Base-by-base conservation (phyloP, 2,113 vertebrate species). In the Lophotis ruficrista region DNA sequence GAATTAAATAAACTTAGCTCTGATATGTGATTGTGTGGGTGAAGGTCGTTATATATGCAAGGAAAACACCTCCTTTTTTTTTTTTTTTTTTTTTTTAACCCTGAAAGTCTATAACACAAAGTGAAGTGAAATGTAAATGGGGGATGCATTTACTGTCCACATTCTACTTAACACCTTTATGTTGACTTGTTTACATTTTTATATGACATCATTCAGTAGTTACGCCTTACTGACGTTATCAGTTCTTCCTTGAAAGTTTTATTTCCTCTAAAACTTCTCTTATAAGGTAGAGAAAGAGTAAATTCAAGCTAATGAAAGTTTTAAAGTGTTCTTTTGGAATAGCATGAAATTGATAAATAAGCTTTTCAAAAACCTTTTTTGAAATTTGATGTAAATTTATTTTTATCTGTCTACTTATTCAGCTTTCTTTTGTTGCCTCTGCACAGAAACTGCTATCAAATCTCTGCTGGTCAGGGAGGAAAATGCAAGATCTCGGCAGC, bases 1-100 rank as follows among this genome's bases (percentile, higher is more conserved):
- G 19, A 51, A 66, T 56, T 10, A 47, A 37, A 45, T 28, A 37
- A 86, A 68, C 14, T 14, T 2, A 20, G 31, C 12, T 73, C 37
- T 56, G 14, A 12, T 0, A 1, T 24, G 12, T 50, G 24, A 33
- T 64, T 1, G 1, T 45, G 21, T 30, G 33, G 13, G 5, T 75
- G 57, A 60, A 76, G 19, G 15, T 64, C 1, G 0, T 48, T 24
- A 41, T 22, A 28, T 43, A 0, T 53, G 10, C 30, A 53, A 80
- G 31, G 31, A 83, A 30, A 68, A 61, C 14, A 27, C 5, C n/a
- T 31, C 43, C 20, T 14, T 27, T 12, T 38, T 33, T 31, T 51
- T 24, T 14, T 27, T 12, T 38, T 33, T 31, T 51, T 24, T 22
- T 33, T 18, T 43, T 30, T 20, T 4, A 2, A 0, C 12, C 2